Evolutionary conservation across 2,888 invertebrate genomes (phyloP).

Genomic region (Nephrotoma flavescens): DNA sequence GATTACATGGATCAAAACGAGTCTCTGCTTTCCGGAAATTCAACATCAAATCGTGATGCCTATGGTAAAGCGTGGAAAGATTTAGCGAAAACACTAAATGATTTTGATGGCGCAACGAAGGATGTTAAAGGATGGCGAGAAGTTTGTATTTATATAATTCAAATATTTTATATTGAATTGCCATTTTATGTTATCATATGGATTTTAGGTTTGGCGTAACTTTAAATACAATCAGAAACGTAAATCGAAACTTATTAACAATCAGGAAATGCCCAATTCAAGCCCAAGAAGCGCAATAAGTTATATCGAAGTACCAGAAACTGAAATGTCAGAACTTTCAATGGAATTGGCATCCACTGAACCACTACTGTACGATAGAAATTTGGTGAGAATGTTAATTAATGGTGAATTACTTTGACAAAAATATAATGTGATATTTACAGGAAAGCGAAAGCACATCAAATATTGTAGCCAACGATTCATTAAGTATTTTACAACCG

Average conservation of each 20-base stretch:
- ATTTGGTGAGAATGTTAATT: too few relatives aligned
- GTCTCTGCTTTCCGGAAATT: background rate
- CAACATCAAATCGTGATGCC: background rate
- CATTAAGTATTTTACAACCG: background rate
- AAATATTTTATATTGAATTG: background rate
- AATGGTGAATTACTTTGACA: too few relatives aligned
- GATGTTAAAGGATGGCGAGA: background rate
- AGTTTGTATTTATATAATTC: background rate
- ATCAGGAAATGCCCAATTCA: background rate
- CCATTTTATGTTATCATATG: background rate
- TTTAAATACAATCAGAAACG: background rate
- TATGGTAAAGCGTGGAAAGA: background rate
- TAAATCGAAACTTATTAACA: background rate
- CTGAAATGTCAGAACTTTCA: background rate
- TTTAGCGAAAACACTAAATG: background rate
- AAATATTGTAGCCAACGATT: too few relatives aligned
- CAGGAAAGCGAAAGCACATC: too few relatives aligned
- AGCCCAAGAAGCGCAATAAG: background rate
- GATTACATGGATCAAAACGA: background rate
- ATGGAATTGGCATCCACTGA: background rate
- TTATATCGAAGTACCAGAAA: background rate
- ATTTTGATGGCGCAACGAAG: background rate
- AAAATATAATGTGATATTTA: too few relatives aligned
- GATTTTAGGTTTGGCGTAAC: background rate
- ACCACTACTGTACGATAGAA: background rate